These are phyloP conservation scores for Suncus etruscus DNA, from an alignment of 2,113 vertebrate species.

Conservation along the genomic window DNA sequence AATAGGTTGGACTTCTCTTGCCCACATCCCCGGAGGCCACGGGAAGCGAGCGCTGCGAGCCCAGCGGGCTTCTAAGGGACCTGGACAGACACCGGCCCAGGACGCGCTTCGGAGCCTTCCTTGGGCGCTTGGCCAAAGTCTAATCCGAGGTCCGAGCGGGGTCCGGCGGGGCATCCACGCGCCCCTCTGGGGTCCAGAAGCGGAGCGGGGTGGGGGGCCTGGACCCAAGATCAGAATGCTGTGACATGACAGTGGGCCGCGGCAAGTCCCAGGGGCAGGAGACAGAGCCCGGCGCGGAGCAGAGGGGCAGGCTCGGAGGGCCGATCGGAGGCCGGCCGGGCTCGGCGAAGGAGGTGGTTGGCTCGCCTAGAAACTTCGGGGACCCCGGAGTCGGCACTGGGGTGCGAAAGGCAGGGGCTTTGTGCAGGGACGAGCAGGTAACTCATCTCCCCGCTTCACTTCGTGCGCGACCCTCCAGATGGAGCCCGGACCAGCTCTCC, in stretches of 20 bases:
- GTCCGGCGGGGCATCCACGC: neutral
- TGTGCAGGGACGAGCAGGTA: neutral
- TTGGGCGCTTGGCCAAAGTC: neutral
- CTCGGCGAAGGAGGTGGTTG: neutral
- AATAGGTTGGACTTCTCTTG: slow-evolving; percentile 49
- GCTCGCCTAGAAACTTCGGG: slow-evolving; percentile 45
- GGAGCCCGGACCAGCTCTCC: neutral
- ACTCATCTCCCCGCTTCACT: neutral
- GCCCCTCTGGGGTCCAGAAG: too few species aligned
- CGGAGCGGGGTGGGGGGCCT: rapidly evolving
- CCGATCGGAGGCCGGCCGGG: neutral
- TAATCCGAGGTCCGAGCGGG: neutral
- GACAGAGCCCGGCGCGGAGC: neutral
- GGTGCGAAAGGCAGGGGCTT: neutral
- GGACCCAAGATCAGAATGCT: neutral
- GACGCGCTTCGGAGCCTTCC: neutral
- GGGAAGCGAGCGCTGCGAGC: neutral
- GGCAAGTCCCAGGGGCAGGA: neutral
- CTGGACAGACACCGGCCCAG: neutral
- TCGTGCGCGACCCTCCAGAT: neutral
- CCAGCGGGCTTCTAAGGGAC: slow-evolving; percentile 4
- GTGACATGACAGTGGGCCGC: neutral
- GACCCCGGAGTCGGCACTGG: neutral
- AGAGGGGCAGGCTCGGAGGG: neutral
- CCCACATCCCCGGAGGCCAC: neutral